These are phyloP conservation scores for Ia io DNA, from an alignment of 2,113 vertebrate genomes.

Conservation along the genomic window DNA sequence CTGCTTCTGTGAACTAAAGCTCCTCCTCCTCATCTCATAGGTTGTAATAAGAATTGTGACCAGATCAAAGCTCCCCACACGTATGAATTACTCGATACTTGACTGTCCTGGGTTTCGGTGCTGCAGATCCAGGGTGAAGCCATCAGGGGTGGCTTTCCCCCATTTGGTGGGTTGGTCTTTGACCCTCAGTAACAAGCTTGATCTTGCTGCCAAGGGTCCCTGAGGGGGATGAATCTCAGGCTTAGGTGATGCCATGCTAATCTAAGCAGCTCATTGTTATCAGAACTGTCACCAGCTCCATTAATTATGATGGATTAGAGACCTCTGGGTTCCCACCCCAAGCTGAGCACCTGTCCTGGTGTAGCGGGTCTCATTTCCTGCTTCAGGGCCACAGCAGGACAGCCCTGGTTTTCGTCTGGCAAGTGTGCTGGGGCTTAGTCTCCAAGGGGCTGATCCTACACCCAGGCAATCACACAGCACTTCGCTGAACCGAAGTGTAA, in stretches of 20 bases:
- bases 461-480: background rate
- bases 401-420: background rate
- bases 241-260: background rate
- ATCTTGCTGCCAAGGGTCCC: conserved; percentile 10
- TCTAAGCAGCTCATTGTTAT: background rate
- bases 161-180: conserved; percentile 36
- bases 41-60: background rate
- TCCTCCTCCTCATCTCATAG: background rate
- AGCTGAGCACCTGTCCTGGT: background rate
- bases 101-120: background rate
- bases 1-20: background rate
- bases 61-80: background rate
- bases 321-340: background rate
- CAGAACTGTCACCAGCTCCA: background rate
- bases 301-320: conserved; percentile 16
- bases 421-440: background rate
- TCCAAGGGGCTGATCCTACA: background rate
- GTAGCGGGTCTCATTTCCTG: background rate
- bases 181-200: conserved; percentile 32
- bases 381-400: background rate
- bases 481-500: background rate
- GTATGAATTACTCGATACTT: background rate
- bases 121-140: background rate
- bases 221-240: background rate
- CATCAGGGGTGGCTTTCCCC: background rate